phyloP scores from a whole-genome alignment of 2,113 vertebrate species.

The Aleadryas rufinucha region DNA sequence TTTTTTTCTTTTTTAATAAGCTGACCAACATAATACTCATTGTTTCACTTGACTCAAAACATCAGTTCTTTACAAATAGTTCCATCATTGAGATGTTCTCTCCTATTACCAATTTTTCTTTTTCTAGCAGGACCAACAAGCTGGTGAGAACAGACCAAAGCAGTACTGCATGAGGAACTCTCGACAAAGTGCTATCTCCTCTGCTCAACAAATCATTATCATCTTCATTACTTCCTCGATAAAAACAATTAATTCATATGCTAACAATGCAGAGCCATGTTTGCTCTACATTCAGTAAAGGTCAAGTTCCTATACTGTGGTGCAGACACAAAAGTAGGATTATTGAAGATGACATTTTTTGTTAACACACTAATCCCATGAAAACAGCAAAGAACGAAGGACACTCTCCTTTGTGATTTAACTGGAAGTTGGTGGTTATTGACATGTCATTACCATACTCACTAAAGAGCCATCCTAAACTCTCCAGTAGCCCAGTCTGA shows the following conservation, averaged over 20 bases:
- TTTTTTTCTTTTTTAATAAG: not conserved
- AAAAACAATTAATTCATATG: not conserved
- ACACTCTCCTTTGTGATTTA: not conserved
- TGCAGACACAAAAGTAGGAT: not conserved
- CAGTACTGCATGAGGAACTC: not conserved
- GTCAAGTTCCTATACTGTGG: not conserved
- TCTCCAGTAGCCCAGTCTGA: not conserved
- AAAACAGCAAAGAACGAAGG: not conserved
- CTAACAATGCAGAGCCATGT: not conserved
- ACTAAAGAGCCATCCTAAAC: not conserved
- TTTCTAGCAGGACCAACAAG: not conserved
- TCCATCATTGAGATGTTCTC: not conserved
- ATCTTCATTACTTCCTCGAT: not conserved
- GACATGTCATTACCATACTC: not conserved
- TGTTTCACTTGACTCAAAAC: not conserved
- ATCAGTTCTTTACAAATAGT: not conserved
- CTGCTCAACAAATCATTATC: not conserved
- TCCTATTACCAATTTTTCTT: not conserved
- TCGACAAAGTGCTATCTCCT: not conserved
- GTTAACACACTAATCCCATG: not conserved
- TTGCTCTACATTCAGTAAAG: not conserved
- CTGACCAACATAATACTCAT: not conserved
- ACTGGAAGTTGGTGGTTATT: not conserved
- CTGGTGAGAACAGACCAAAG: not conserved
- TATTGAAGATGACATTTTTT: not conserved